These are phyloP conservation scores for Palythoa caribaeorum DNA, from an alignment of 92 coral and sea anemone genomes.

Conservation along the genomic window DNA sequence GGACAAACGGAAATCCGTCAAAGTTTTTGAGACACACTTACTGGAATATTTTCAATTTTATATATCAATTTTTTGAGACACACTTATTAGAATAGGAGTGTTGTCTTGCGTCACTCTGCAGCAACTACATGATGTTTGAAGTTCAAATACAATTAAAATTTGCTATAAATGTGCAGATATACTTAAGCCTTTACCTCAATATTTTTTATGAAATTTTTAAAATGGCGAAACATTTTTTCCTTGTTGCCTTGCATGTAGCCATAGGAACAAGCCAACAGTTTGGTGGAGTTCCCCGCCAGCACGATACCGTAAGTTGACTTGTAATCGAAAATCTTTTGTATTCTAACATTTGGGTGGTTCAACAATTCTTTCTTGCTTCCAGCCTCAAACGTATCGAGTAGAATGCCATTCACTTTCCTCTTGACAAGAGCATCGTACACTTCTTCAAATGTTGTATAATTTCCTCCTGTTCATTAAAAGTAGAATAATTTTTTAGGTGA, in stretches of 20 bases:
- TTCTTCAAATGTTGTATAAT: conserved; percentile 20
- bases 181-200: background rate
- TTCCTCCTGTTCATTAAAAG: background rate
- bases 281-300: conserved; percentile 22
- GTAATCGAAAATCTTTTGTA: conserved; percentile 32
- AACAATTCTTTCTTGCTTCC: conserved; percentile 29
- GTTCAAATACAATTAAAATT: background rate
- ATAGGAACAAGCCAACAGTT: conserved; percentile 9
- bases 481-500: too few relatives aligned
- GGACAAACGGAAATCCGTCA: too few relatives aligned
- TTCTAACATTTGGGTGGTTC: conserved; percentile 22
- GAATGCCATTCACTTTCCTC: conserved; percentile 23
- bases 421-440: conserved; percentile 6
- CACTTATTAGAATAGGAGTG: too few relatives aligned
- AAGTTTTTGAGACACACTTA: too few relatives aligned
- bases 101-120: too few relatives aligned
- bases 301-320: conserved; percentile 31
- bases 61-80: too few relatives aligned
- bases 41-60: too few relatives aligned
- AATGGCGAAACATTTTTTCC: conserved; percentile 25
- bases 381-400: conserved; percentile 35
- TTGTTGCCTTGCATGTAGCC: conserved; percentile 33
- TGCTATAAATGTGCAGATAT: too few relatives aligned
- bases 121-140: background rate
- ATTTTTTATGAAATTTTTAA: conserved; percentile 8